phyloP scores from a whole-genome alignment of 2,113 vertebrate genomes.

The Psephotus haematonotus region DNA sequence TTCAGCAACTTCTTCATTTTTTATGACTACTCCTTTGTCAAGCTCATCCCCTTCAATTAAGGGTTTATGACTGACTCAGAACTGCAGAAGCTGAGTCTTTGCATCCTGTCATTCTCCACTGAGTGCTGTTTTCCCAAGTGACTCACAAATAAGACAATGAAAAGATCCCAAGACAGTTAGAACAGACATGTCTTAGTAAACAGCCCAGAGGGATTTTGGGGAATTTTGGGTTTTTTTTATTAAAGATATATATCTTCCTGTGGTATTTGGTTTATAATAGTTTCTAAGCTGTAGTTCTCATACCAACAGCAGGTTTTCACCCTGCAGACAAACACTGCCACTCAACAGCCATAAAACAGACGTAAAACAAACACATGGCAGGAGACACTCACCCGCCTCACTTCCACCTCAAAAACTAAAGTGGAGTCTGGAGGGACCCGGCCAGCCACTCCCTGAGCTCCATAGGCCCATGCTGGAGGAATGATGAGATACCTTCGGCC shows the following conservation, averaged over 20 bases:
- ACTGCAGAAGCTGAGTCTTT: not conserved
- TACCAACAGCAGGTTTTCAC: not conserved
- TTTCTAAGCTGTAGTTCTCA: not conserved
- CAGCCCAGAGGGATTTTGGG: not conserved
- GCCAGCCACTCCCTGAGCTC: constrained; percentile 83
- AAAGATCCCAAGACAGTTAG: not conserved
- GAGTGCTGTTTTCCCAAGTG: not conserved
- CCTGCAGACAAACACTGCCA: not conserved
- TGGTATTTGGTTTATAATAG: not conserved
- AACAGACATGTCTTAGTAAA: not conserved
- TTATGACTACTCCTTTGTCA: not conserved
- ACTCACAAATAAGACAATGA: not conserved
- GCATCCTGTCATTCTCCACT: not conserved
- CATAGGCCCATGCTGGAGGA: constrained; percentile 83
- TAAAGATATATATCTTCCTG: not conserved
- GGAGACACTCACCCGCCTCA: constrained; percentile 82
- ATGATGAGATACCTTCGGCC: constrained; percentile 84
- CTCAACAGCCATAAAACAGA: not conserved
- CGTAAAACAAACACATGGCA: not conserved
- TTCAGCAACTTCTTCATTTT: not conserved
- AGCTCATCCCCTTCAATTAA: not conserved
- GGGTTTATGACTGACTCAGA: not conserved
- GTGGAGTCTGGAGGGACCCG: constrained; percentile 84
- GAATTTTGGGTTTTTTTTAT: not conserved
- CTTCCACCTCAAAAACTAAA: constrained; percentile 87